phyloP scores from a whole-genome alignment of 2,113 vertebrate genomes.

The Egretta garzetta region DNA sequence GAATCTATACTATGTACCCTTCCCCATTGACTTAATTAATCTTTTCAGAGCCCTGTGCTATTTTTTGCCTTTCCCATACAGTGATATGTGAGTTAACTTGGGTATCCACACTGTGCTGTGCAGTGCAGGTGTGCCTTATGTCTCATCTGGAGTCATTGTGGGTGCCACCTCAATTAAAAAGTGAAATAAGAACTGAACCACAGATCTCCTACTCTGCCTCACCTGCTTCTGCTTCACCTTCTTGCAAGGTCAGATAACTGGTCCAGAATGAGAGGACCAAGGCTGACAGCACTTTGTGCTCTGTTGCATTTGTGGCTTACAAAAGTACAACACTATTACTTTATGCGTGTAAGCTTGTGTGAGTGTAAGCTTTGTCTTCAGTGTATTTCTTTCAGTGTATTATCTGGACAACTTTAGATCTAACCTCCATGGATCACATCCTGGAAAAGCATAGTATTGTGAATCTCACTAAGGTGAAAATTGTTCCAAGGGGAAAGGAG shows the following conservation, averaged over 20 bases:
- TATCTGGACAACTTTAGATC: not conserved
- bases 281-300: not conserved
- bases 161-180: not conserved
- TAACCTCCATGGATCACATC: not conserved
- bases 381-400: not conserved
- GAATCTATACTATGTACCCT: not conserved
- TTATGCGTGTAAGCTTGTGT: slow-evolving; percentile 3
- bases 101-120: not conserved
- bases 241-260: not conserved
- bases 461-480: not conserved
- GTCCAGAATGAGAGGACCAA: not conserved
- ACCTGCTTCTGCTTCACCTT: slow-evolving; percentile 16
- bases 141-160: not conserved
- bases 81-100: not conserved
- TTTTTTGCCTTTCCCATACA: not conserved
- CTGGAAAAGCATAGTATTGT: not conserved
- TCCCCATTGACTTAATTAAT: not conserved
- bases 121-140: not conserved
- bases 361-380: slow-evolving; percentile 8
- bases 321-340: not conserved
- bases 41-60: not conserved
- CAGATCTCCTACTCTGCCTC: not conserved
- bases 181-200: not conserved
- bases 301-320: not conserved
- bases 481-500: slow-evolving; percentile 27